A percentile compares a stretch with the other conserved stretches of the same genome.
These are phyloP conservation scores for Atherinomorus stipes DNA, from an alignment of 2,113 vertebrate genomes.

Conservation along the genomic window DNA sequence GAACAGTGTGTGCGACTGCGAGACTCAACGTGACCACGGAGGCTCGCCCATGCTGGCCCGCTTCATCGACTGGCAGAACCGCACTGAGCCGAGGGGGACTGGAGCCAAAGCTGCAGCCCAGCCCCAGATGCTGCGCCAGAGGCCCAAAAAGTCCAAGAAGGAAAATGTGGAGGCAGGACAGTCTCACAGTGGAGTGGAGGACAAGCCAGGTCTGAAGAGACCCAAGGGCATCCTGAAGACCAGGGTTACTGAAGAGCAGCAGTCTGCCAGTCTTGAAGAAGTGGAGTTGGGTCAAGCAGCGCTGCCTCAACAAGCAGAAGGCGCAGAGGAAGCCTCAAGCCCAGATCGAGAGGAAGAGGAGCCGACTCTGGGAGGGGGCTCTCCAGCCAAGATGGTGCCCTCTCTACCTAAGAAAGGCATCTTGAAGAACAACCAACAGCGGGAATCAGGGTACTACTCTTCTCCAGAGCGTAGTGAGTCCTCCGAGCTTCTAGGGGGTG, in stretches of 20 bases:
- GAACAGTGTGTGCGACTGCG: constrained; percentile 96
- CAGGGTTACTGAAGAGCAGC: constrained; percentile 87
- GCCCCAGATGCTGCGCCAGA: constrained; percentile 84
- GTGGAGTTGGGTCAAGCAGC: constrained; percentile 77
- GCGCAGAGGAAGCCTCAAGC: constrained; percentile 80
- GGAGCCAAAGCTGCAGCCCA: constrained; percentile 58
- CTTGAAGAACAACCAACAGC: constrained; percentile 93
- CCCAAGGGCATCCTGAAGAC: constrained; percentile 98
- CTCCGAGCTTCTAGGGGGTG: constrained; percentile 88
- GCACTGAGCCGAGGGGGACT: constrained; percentile 76
- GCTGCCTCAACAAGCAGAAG: constrained; percentile 57
- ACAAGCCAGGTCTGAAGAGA: constrained; percentile 90
- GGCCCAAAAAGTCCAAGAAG: constrained; percentile 95
- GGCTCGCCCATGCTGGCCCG: constrained; percentile 93
- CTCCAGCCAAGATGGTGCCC: constrained; percentile 84
- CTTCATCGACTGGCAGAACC: constrained; percentile 96
- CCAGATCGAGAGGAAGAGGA: constrained; percentile 80
- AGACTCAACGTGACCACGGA: constrained; percentile 85
- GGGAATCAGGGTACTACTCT: constrained; percentile 97
- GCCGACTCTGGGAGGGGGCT: constrained; percentile 71
- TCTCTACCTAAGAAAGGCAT: constrained; percentile 97
- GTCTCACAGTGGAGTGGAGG: constrained; percentile 77
- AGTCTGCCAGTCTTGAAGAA: constrained; percentile 87
- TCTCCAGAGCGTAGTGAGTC: constrained; percentile 97
- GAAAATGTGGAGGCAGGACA: constrained; percentile 88